Evolutionary conservation across 2,888 invertebrate species (phyloP), one percentile per base, ranked within the genome.

Genomic region (Plebejus anna): DNA sequence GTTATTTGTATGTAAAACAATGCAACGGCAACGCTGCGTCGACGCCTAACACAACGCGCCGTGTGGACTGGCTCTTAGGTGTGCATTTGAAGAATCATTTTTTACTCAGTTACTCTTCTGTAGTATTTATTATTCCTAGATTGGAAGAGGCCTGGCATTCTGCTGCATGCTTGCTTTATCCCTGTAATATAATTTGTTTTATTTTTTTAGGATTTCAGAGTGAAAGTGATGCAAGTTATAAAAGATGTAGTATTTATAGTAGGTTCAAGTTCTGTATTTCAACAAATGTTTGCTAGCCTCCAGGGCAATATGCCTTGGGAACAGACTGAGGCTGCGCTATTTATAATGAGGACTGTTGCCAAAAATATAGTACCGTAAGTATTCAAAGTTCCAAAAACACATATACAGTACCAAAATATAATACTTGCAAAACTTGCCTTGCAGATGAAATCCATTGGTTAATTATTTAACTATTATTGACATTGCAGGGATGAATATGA

Each of bases 161-260:
- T 2, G 2, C 9, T 47, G 9, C n/a, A 66, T 66, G 32, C 32
- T 66, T 22, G 22, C 59, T 59, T 59, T n/a, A 59, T 7, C 22
- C 16, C 7, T 59, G 7, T 61, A 61, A 61, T 61, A 9, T 22
- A 22, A 61, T 28, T 22, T 61, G 61, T 61, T 61, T 61, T 72
- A 1, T 38, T 59, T 81, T 81, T 82, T 0, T 83, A 95, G 95
- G 97, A 93, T 95, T 98, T 95, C 89, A 95, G 99, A 80, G 92
- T 95, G 81, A 96, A 98, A 86, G 98, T 98, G 28, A 97, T 97
- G 51, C 99, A 99, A 86, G 94, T 99, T 77, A 97, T 99, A 80
- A 98, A 98, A 88, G 99, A 99, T 87, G 98, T 99, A 72, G 98
- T 98, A 70, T 99, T 99, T 90, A 97, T 99, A 76, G 97, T 99